Evolutionary conservation across 2,113 vertebrate genomes (phyloP), one percentile per base, ranked within the genome.

Genomic region (Noturus placidus): DNA sequence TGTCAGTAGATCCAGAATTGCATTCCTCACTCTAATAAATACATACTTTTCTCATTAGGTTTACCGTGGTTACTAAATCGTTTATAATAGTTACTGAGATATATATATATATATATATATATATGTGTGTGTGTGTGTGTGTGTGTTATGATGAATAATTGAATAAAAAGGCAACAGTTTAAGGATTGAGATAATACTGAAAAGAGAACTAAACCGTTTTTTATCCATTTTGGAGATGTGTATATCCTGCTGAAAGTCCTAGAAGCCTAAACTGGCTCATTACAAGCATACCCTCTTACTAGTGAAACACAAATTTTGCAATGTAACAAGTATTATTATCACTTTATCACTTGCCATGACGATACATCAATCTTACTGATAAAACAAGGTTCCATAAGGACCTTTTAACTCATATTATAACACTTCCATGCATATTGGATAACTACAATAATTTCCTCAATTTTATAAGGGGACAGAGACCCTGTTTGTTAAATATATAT

Each of bases 351-450:
- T 42, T n/a, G 20, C 59, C 38, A 65, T 74, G 19, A 20, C 52
- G 5, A 78, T 9, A 33, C 27, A 78, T 76, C 94, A 25, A 61
- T 50, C 35, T 69, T 54, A 82, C 30, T 19, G 27, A 54, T 56
- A 79, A 56, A 54, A 5, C 50, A 78, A 78, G 6, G 15, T 4
- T 78, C 6, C 25, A 76, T 46, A 76, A 76, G 22, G 38, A 46
- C 2, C 38, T 46, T 46, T 46, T 11, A 76, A 25, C 72, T 46
- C 70, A 27, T 50, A 50, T n/a, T 6, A 78, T 14, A 78, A 78
- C 54, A 17, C 6, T 30, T 79, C 14, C 27, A 79, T 30, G 15
- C 46, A 79, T 30, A n/a, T 78, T 50, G 22, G 11, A 15, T 77
- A 42, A 25, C 70, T 35, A 70, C 35, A 74, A 74, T 74, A 74